Percentiles rank a stretch among this genome's conserved stretches.
phyloP scores from a whole-genome alignment of 2,113 vertebrate genomes.

The Sterrhoptilus dennistouni region DNA sequence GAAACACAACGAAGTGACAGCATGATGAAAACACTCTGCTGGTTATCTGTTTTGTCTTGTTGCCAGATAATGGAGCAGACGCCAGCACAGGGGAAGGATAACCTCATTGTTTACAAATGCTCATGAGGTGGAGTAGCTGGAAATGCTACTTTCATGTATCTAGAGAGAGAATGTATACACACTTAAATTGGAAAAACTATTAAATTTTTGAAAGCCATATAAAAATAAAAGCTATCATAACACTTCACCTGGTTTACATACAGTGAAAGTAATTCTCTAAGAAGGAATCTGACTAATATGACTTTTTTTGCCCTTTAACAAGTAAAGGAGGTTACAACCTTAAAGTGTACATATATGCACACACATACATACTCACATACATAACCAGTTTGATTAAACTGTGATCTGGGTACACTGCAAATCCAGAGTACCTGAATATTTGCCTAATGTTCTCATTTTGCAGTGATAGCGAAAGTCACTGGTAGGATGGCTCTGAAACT shows the following conservation, averaged over 20 bases:
- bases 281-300: conserved; percentile 34
- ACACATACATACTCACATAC: not conserved
- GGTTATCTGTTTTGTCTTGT: conserved; percentile 71
- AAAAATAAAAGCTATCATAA: conserved; percentile 27
- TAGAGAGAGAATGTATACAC: conserved; percentile 37
- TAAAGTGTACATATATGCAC: not conserved
- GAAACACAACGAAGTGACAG: conserved; percentile 68
- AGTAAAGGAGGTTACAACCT: not conserved
- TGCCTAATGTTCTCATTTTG: not conserved
- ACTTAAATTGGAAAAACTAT: conserved; percentile 45
- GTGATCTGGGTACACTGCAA: not conserved
- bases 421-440: not conserved
- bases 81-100: not conserved
- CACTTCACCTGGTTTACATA: conserved; percentile 41
- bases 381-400: not conserved
- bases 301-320: not conserved
- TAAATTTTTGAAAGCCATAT: conserved; percentile 6
- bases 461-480: not conserved
- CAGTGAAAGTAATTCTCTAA: conserved; percentile 26
- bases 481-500: not conserved
- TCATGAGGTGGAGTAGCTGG: conserved; percentile 2
- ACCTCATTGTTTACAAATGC: conserved; percentile 30
- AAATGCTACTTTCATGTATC: not conserved
- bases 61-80: conserved; percentile 53
- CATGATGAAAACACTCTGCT: conserved; percentile 63